These are phyloP conservation scores for Rachycentron canadum DNA, from an alignment of 2,797 vertebrate species.

Conservation along the genomic window DNA sequence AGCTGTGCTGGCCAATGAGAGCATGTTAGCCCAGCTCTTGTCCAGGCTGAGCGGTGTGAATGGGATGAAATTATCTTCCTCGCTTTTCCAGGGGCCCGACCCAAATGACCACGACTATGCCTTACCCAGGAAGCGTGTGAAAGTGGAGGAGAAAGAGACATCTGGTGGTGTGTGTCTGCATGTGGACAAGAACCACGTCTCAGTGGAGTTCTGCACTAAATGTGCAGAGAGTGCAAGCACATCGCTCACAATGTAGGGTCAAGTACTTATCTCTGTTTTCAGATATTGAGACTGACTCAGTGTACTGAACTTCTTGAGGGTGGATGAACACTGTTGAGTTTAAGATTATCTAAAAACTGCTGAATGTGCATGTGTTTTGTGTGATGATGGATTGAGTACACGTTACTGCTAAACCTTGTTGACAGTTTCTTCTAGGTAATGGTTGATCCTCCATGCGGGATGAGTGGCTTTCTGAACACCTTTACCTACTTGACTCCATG, in stretches of 20 bases:
- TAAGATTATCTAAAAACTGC: slow-evolving; percentile 67
- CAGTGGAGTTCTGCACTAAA: slow-evolving; percentile 98
- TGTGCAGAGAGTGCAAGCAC: slow-evolving; percentile 93
- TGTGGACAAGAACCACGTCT: slow-evolving; percentile 96
- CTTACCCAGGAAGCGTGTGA: slow-evolving; percentile 87
- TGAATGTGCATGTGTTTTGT: slow-evolving; percentile 80
- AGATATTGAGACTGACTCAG: slow-evolving; percentile 82
- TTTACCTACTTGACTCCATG: slow-evolving; percentile 95
- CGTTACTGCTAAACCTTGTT: slow-evolving; percentile 99
- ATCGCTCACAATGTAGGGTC: slow-evolving; percentile 97
- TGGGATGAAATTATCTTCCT: slow-evolving; percentile 95
- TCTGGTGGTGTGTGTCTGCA: slow-evolving; percentile 95
- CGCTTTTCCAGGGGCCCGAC: slow-evolving; percentile 91
- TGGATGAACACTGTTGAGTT: slow-evolving; percentile 73
- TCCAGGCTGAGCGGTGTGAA: slow-evolving; percentile 93
- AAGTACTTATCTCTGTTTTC: slow-evolving; percentile 90
- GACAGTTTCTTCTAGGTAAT: slow-evolving; percentile 99
- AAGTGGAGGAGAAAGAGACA: slow-evolving; percentile 87
- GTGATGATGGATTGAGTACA: slow-evolving; percentile 82
- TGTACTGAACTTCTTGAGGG: slow-evolving; percentile 77
- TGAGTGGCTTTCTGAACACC: slow-evolving; percentile 95
- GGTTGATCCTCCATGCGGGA: slow-evolving; percentile 95
- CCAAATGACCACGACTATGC: slow-evolving; percentile 95
- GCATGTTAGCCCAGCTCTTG: slow-evolving; percentile 93
- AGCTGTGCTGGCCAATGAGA: slow-evolving; percentile 97